phyloP scores from a whole-genome alignment of 2,113 vertebrate genomes.

The Hippocampus guttulatus region DNA sequence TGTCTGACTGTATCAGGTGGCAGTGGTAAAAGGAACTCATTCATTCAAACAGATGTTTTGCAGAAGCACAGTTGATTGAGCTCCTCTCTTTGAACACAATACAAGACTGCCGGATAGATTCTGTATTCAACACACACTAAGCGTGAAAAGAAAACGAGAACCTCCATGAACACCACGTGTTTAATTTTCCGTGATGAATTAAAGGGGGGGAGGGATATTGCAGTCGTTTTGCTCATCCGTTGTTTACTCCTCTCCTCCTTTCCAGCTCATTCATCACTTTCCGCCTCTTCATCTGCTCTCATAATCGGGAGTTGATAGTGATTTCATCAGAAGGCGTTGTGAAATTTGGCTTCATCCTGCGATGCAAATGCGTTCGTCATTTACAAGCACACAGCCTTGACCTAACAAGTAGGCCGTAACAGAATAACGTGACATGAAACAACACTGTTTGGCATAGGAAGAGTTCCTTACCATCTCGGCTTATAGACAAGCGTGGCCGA shows the following conservation, averaged over 20 bases:
- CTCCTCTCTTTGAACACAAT: background rate
- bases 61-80: background rate
- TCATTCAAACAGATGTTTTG: conserved; percentile 8
- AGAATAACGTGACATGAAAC: too few species aligned
- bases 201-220: background rate
- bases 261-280: background rate
- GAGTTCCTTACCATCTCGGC: too few species aligned
- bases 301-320: background rate
- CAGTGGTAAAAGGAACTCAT: background rate
- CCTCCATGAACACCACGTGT: background rate
- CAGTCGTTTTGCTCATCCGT: conserved; percentile 4
- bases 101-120: background rate
- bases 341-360: background rate
- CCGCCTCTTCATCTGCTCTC: background rate
- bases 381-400: background rate
- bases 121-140: background rate
- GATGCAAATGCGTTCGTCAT: background rate
- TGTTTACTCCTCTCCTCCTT: conserved; percentile 2
- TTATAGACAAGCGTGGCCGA: too few species aligned
- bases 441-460: too few species aligned
- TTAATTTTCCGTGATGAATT: conserved; percentile 5
- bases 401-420: too few species aligned
- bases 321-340: background rate
- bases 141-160: background rate
- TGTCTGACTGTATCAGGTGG: too few species aligned